Percentiles rank a stretch among this genome's conserved stretches.
These are phyloP conservation scores for Drosophila infuscata DNA, from an alignment of 2,888 invertebrate species.

Conservation along the genomic window DNA sequence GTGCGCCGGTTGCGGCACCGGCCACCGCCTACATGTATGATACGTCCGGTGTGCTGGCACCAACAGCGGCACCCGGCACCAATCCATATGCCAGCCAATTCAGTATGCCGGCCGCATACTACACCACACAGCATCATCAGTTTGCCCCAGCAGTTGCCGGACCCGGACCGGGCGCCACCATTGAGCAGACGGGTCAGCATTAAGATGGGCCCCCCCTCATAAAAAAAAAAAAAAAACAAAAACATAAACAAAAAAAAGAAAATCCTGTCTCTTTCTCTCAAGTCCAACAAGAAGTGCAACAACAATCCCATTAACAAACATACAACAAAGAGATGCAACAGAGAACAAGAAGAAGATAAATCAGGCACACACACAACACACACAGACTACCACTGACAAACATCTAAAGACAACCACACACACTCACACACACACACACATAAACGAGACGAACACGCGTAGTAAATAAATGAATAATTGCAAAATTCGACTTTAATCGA, in stretches of 20 bases:
- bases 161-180: conserved; percentile 66
- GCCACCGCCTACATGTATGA: conserved; percentile 83
- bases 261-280: conserved; percentile 20
- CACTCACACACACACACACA: conserved; percentile 4
- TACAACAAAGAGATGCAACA: conserved; percentile 7
- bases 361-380: conserved; percentile 7
- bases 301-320: conserved; percentile 12
- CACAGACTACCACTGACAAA: conserved; percentile 4
- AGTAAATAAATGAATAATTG: not conserved
- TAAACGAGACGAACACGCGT: conserved; percentile 2
- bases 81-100: conserved; percentile 84
- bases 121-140: conserved; percentile 80
- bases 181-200: conserved; percentile 69
- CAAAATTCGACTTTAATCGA: conserved; percentile 24
- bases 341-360: conserved; percentile 14
- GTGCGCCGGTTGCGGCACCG: conserved; percentile 58
- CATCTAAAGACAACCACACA: conserved; percentile 1
- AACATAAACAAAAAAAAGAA: conserved; percentile 4
- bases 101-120: conserved; percentile 81
- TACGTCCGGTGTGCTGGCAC: conserved; percentile 82
- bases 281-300: conserved; percentile 17
- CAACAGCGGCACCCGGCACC: conserved; percentile 82
- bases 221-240: not conserved
- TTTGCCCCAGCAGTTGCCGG: conserved; percentile 70
- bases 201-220: conserved; percentile 28